Percentiles rank a stretch among this genome's conserved stretches.
phyloP scores from a whole-genome alignment of 2,888 invertebrate genomes.

The Notodonta ziczac region DNA sequence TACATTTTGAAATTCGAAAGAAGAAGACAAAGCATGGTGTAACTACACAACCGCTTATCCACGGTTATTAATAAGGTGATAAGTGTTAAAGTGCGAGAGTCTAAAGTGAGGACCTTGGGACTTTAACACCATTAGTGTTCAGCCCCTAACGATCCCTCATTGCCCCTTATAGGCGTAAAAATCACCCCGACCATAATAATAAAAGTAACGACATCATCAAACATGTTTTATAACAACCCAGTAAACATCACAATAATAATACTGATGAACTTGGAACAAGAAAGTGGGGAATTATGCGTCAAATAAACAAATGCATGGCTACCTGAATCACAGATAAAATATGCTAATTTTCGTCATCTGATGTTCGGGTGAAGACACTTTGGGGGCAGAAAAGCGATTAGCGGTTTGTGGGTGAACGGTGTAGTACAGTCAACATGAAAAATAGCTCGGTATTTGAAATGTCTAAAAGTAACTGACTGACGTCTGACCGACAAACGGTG shows the following conservation, averaged over 20 bases:
- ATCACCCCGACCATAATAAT: background rate
- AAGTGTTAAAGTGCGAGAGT: too few relatives aligned
- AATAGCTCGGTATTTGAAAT: too few relatives aligned
- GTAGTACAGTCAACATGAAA: too few relatives aligned
- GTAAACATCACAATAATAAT: conserved; percentile 4
- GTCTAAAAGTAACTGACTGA: too few relatives aligned
- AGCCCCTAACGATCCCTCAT: background rate
- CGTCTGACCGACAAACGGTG: too few relatives aligned
- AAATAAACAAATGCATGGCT: conserved; percentile 29
- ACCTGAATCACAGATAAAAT: conserved; percentile 62
- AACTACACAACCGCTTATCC: too few relatives aligned
- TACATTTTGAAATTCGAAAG: too few relatives aligned
- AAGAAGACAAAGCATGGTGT: too few relatives aligned
- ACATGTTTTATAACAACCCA: background rate
- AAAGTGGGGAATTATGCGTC: conserved; percentile 17
- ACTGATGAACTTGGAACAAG: conserved; percentile 11
- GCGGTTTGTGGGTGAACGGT: too few relatives aligned
- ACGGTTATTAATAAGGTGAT: too few relatives aligned
- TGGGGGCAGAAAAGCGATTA: background rate
- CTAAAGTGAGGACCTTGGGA: too few relatives aligned
- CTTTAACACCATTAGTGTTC: too few relatives aligned
- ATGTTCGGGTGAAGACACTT: conserved; percentile 20
- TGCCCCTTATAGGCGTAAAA: background rate
- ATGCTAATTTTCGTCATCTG: conserved; percentile 63
- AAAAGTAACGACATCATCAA: conserved; percentile 3